phyloP scores from a whole-genome alignment of 2,888 invertebrate genomes.

The Linnaemya vulpina region DNA sequence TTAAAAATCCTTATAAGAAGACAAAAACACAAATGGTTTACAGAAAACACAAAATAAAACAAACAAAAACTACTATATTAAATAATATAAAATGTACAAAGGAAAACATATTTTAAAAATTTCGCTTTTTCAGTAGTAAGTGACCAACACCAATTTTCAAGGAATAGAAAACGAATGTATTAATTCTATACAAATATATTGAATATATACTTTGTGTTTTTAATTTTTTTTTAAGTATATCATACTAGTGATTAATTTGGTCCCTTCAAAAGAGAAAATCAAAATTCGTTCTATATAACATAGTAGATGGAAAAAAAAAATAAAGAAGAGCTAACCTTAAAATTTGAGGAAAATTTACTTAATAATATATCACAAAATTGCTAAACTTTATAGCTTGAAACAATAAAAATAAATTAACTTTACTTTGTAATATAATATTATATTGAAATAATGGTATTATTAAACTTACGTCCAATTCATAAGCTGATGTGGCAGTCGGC shows the following conservation, averaged over 20 bases:
- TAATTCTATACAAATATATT: slow-evolving; percentile 22
- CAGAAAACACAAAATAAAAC: slow-evolving; percentile 54
- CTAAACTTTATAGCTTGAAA: slow-evolving; percentile 48
- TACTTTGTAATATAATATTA: slow-evolving; percentile 33
- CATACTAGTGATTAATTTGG: background rate
- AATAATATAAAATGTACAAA: slow-evolving; percentile 35
- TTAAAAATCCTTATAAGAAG: slow-evolving; percentile 32
- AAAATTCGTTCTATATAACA: slow-evolving; percentile 35
- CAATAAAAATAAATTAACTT: slow-evolving; percentile 38
- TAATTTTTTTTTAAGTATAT: slow-evolving; percentile 16
- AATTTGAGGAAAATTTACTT: slow-evolving; percentile 11
- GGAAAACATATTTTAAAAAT: slow-evolving; percentile 22
- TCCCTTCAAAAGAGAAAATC: slow-evolving; percentile 34
- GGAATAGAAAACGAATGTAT: slow-evolving; percentile 26
- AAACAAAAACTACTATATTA: slow-evolving; percentile 48
- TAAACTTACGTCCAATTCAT: slow-evolving; percentile 83
- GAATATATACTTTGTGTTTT: slow-evolving; percentile 67
- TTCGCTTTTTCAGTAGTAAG: slow-evolving; percentile 9
- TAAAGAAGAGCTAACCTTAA: slow-evolving; percentile 15
- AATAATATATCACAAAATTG: background rate
- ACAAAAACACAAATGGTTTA: slow-evolving; percentile 53
- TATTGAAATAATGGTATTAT: background rate
- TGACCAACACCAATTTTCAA: slow-evolving; percentile 56
- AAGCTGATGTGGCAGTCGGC: slow-evolving; percentile 85
- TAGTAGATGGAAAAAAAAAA: slow-evolving; percentile 3